Evolutionary conservation across 2,113 vertebrate species (phyloP).

Genomic region (Thinocorus orbignyianus): DNA sequence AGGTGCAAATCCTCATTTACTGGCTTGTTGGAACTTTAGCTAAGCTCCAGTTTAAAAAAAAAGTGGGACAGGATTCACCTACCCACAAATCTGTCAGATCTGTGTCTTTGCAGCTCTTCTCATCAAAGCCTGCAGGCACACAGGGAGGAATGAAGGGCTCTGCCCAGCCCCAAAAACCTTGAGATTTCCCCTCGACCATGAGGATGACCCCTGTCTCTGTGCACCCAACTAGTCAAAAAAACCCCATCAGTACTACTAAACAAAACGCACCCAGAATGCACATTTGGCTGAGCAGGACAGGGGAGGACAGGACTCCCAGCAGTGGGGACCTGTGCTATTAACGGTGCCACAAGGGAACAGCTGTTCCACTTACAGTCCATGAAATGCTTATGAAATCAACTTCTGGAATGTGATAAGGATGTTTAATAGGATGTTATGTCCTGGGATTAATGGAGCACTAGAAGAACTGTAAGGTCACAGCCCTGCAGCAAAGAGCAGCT

Average conservation of each 20-base stretch:
- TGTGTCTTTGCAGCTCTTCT: background rate
- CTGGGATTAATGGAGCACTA: background rate
- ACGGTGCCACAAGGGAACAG: background rate
- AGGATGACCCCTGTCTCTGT: background rate
- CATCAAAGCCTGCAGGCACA: background rate
- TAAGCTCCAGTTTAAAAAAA: background rate
- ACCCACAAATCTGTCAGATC: background rate
- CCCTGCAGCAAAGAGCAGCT: rapidly evolving
- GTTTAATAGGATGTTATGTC: background rate
- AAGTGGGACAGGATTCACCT: background rate
- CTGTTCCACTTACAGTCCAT: background rate
- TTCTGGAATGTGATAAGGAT: background rate
- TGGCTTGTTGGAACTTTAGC: background rate
- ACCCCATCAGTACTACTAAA: background rate
- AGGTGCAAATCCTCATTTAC: background rate
- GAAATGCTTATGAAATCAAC: conserved; percentile 11
- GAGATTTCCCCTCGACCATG: background rate
- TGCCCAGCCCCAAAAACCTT: background rate
- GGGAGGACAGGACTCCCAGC: rapidly evolving
- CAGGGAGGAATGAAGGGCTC: background rate
- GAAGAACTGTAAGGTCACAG: background rate
- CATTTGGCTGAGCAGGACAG: background rate
- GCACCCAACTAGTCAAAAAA: background rate
- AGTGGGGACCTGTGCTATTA: background rate
- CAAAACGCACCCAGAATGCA: background rate